Evolutionary conservation across 1,140 invertebrate genomes (phyloP), one percentile per base, ranked within the genome.

Genomic region (Holotrichia oblita): DNA sequence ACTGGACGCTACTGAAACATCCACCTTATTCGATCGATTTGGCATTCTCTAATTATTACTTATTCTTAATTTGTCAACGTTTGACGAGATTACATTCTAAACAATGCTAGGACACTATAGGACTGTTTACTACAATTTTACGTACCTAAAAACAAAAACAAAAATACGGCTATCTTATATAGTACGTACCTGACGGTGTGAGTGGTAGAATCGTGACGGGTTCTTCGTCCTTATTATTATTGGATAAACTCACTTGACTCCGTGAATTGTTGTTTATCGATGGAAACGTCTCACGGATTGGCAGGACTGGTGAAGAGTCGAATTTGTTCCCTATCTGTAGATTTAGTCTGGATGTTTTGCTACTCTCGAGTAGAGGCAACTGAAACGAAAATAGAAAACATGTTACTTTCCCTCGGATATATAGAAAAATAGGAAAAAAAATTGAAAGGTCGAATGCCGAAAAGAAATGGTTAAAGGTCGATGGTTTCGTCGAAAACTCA

Each of bases 141-240:
- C n/a, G n/a, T n/a, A n/a, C n/a, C n/a, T n/a, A 44, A 44, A 7
- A 44, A 6, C 42, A 17, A 17, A 64, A 48, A 48, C 1, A 48
- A 10, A 1, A 22, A 22, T 2, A 69, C 20, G 3, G 20, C 3
- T 22, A 69, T n/a, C 10, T 0, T 20, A 3, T 17, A 48, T 48
- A 59, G 20, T 73, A 82, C 83, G 85, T 82, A 90, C 90, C 90
- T 85, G 87, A 85, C 20, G 89, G 87, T 8, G 89, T 89, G 59
- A 90, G 84, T 20, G 88, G 89, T 78, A 85, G 82, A 41, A 79
- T 77, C 14, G 48, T 77, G 80, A 81, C 80, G 17, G 84, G 81
- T 41, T 82, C 82, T 55, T 83, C 83, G 59, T 83, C 81, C 76
- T 86, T 86, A 78, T 86, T 85, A 24, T 81, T 81, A 59, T 81